Evolutionary conservation across 2,888 invertebrate genomes (phyloP), one percentile per base, ranked within the genome.

Genomic region (Melikaiella ostensackeni): DNA sequence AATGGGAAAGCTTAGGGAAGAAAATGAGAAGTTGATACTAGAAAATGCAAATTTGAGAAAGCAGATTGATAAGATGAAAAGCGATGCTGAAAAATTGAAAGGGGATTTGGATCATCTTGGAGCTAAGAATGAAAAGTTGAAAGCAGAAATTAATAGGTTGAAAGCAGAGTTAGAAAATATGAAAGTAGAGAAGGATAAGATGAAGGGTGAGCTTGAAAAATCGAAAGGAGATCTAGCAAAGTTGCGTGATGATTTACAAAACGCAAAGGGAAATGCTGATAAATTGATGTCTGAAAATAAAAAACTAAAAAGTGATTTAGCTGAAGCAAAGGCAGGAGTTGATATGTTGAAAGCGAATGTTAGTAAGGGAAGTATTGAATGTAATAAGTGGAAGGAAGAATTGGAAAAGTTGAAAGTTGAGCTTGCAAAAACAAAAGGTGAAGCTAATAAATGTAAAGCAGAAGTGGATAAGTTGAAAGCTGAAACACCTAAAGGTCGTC

Each of bases 21-120:
- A 42, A 19, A 83, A 85, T 19, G 77, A 57, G 55, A 80, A 46
- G 33, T 42, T 1, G 76, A 55, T 21, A 42, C 42, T 24, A 9
- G 79, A 75, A 35, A 82, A 76, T 61, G 80, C 46, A 30, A 76
- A 46, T 38, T 74, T 86, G 19, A 79, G 78, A 19, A 75, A 70
- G 2, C 74, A 78, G 33, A 70, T 83, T 16, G 75, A 81, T 42
- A 81, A 79, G 42, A 59, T 57, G 61, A 80, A 70, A 76, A 55
- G 16, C 11, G 81, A 78, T n/a, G 82, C 75, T 27, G 83, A 78
- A 46, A 81, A 80, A 38, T 77, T 84, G 35, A 81, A 79, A 35
- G 80, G 73, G 19, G 77, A 81, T 70, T 73, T 81, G 4, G 77
- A 77, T 2, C 55, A 57, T 4, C 33, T 80, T 30, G 42, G 63